Base-by-base conservation (phyloP, 2,888 invertebrate genomes). In the Nemoura dubitans region DNA sequence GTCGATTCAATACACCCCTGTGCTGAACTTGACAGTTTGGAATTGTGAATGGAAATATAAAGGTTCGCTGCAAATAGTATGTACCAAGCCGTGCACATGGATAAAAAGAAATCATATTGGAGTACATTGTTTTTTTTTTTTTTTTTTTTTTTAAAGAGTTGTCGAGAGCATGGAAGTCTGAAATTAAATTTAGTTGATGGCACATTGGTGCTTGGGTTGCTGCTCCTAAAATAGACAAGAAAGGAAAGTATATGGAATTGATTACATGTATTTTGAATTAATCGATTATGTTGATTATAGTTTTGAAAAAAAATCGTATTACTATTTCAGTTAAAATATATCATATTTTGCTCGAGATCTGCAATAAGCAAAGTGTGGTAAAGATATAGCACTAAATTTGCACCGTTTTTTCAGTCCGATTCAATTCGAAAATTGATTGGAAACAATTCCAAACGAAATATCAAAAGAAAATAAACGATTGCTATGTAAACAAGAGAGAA, bases 391-490 rank as follows among this genome's bases (percentile, higher is more conserved):
- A n/a, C n/a, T n/a, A n/a, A n/a, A n/a, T n/a, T n/a, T n/a, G n/a
- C n/a, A n/a, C n/a, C n/a, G n/a, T 6, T 36, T 36, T 36, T 36
- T 36, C 21, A 21, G 10, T 59, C 59, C 14, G 59, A 59, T 21
- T 59, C 59, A 10, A 59, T 21, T 59, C 21, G 3, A 36, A 6
- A 36, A 36, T 59, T 21, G 16, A 10, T 2, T 59, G 59, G 5
- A n/a, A 36, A 36, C 36, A 36, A 59, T 25, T 77, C 16, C 29
- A 26, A 14, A 78, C 29, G 29, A 28, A 26, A 78, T 3, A 78
- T 78, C 29, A 78, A 78, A 78, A 78, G 29, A 29, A 78, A 78
- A 78, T 14, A 78, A 59, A 59, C 21, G 21, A 59, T 59, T 59
- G 3, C 59, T 59, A 10, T 59, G 21, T 7, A 59, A 59, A 3